Evolutionary conservation across 2,797 vertebrate species (phyloP), one percentile per base, ranked within the genome.

Genomic region (Pteropus rufus): DNA sequence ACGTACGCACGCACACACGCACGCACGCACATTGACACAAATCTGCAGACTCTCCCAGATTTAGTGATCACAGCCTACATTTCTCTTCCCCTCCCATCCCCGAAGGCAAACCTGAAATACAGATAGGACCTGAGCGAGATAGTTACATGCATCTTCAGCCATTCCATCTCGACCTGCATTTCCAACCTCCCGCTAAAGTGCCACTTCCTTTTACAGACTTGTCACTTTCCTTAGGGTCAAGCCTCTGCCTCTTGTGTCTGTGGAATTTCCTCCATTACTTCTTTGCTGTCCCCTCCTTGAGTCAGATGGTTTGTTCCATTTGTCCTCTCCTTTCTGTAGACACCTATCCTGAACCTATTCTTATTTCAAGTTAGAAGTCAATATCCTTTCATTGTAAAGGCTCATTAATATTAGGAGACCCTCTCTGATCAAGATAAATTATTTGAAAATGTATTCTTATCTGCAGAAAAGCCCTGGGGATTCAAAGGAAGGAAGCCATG

Each of bases 11-110:
- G 36, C 2, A 5, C 5, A 23, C 16, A 75, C 26, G 64, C 5
- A 2, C 19, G 1, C 3, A 24, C 7, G 12, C 26, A 19, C 4
- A 2, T 12, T 16, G 67, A 12, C 6, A 44, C 18, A 67, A 4
- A 82, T 21, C 10, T 7, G 3, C 24, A 36, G 24, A 21, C 4
- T 70, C 10, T 24, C 10, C 7, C 6, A 14, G n/a, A 5, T 44
- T 64, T 62, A 23, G 24, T 11, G 21, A 76, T 49, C n/a, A 19
- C 0, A 2, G 18, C 4, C 29, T 54, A 12, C 11, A 56, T 14
- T 70, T 26, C 15, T 83, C 3, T 0, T 6, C 8, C 12, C 73
- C 12, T 70, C 14, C 21, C 16, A 62, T 60, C n/a, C 34, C 9
- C 34, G 24, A 65, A 18, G 29, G 31, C 39, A 64, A 91, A 93